A percentile compares a stretch with the other conserved stretches of the same genome.
These are phyloP conservation scores for Ernsta delagoae DNA, from an alignment of 2,888 invertebrate genomes.

Conservation along the genomic window DNA sequence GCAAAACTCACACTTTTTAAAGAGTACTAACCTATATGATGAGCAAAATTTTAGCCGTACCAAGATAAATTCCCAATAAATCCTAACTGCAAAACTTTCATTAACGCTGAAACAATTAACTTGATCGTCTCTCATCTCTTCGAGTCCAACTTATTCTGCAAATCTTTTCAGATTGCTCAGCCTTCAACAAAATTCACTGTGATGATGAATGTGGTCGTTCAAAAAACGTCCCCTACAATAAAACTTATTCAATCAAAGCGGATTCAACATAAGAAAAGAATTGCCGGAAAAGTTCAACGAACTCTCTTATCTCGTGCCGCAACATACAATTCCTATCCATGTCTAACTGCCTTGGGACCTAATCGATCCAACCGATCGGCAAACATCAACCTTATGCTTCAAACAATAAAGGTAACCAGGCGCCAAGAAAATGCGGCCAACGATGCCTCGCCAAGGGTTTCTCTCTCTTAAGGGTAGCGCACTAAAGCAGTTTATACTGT, in stretches of 20 bases:
- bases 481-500: constrained; percentile 31
- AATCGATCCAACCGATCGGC: constrained; percentile 58
- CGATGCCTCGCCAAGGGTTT: constrained; percentile 27
- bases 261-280: constrained; percentile 63
- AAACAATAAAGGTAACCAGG: constrained; percentile 48
- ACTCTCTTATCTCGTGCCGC: constrained; percentile 74
- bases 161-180: constrained; percentile 1
- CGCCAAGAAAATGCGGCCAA: constrained; percentile 8
- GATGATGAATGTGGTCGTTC: constrained; percentile 14
- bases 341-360: constrained; percentile 54
- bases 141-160: background rate
- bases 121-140: background rate
- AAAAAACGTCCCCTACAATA: constrained; percentile 44
- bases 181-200: constrained; percentile 19
- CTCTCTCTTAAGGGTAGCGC: constrained; percentile 35
- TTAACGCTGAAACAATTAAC: constrained; percentile 16
- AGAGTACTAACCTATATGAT: background rate
- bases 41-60: no score
- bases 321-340: constrained; percentile 68
- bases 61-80: background rate
- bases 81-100: background rate
- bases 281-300: constrained; percentile 63
- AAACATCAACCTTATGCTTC: constrained; percentile 57
- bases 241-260: constrained; percentile 56
- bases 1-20: background rate